Evolutionary conservation across 2,797 vertebrate species (phyloP), one percentile per base, ranked within the genome.

Genomic region (Bradypodion ventrale): DNA sequence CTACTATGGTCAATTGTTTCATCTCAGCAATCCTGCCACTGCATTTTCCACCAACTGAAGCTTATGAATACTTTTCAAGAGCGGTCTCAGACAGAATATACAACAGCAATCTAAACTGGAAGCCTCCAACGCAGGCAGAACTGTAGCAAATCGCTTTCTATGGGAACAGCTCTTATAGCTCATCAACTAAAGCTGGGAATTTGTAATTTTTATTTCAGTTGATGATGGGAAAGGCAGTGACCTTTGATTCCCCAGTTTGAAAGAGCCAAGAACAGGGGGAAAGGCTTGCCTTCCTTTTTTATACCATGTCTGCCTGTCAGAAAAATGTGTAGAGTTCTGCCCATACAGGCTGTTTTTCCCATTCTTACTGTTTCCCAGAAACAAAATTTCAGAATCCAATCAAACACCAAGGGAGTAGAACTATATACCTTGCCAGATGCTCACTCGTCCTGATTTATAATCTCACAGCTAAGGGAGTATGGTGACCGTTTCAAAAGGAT

Each of bases 321-420:
- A 52, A 56, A 8, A 25, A 7, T 5, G 12, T 4, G 25, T 29
- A 8, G 12, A 66, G 44, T 79, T 65, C 69, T 72, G 16, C 5
- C n/a, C 40, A 25, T 44, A 32, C 8, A 16, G 72, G 68, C 52
- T 60, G 32, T 37, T 49, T 32, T 2, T 3, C 12, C 80, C 44
- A 68, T 80, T 76, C 62, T 68, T 86, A 25, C 52, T 80, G 9
- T 77, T 65, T 10, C 44, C 73, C 56, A 0, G 0, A 42, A 65
- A 89, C 85, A 88, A 87, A 75, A 56, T 77, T 88, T 66, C 75
- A 29, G 84, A 68, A 59, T 76, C 79, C 63, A 85, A 85, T 2
- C 88, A 87, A 83, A 42, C 87, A 78, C 86, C 79, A 87, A 73
- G 7, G 78, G 62, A 73, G 75, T 89, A 76, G 84, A 93, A 91